Percentiles rank a stretch among this genome's conserved stretches.
Evolutionary conservation across 2,888 invertebrate species (phyloP).

Genomic region (Acronicta aceris): DNA sequence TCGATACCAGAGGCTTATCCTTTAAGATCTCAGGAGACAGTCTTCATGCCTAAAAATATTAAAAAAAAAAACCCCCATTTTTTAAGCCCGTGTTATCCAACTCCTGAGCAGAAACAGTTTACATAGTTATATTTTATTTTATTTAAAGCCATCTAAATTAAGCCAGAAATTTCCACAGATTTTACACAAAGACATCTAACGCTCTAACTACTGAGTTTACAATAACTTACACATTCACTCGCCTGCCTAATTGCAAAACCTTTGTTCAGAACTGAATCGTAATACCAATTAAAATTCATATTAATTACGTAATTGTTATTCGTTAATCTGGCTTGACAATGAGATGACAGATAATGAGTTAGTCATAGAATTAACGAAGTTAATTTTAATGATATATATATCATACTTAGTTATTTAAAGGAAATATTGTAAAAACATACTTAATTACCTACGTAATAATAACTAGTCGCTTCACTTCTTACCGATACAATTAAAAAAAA

Average conservation of each 20-base stretch:
- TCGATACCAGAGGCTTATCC: too few species aligned
- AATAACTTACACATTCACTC: constrained; percentile 26
- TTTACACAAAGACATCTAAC: constrained; percentile 9
- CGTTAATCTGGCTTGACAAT: constrained; percentile 15
- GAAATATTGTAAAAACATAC: background rate
- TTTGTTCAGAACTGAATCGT: constrained; percentile 36
- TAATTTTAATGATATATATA: too few species aligned
- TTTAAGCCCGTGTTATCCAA: too few species aligned
- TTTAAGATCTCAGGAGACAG: too few species aligned
- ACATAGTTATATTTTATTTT: background rate
- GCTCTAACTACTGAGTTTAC: constrained; percentile 15
- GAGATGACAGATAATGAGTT: constrained; percentile 3
- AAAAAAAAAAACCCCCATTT: too few species aligned
- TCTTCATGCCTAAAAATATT: too few species aligned
- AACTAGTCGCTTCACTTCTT: too few species aligned
- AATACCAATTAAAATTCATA: constrained; percentile 40
- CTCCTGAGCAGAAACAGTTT: too few species aligned
- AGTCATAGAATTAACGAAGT: background rate
- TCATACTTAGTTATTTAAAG: constrained; percentile 4
- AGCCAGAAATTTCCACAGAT: constrained; percentile 12
- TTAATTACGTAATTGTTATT: constrained; percentile 32
- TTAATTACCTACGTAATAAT: background rate
- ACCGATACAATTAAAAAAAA: too few species aligned
- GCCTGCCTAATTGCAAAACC: constrained; percentile 26
- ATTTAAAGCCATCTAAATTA: background rate